Conservation (phyloP, 2,113 vertebrate genomes). For the Sphaerodactylus townsendi region DNA sequence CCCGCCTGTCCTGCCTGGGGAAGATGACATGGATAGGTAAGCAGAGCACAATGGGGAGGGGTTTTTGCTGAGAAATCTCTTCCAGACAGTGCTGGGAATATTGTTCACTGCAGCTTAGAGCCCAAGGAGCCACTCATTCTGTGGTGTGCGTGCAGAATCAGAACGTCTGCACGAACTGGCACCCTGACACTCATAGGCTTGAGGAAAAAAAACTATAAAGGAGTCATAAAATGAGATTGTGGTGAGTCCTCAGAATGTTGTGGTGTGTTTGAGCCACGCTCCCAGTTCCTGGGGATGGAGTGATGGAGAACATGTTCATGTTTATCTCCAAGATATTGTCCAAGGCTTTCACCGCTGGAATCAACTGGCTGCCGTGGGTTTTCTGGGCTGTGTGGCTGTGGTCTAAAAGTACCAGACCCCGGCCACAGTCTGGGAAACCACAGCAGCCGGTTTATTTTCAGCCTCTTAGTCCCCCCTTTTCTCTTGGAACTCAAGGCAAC, state of each 20-base stretch:
- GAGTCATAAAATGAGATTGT: neutral
- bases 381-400: too few species aligned
- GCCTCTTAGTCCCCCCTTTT: too few species aligned
- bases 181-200: neutral
- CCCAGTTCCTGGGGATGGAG: neutral
- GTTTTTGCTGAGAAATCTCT: neutral
- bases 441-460: too few species aligned
- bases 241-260: neutral
- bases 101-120: neutral
- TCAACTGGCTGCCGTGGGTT: too few species aligned
- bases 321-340: too few species aligned
- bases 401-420: too few species aligned
- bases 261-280: neutral
- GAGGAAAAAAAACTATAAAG: neutral
- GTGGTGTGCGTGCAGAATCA: neutral
- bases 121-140: neutral
- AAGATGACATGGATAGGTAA: conserved; percentile 93
- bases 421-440: too few species aligned
- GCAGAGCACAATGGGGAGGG: conserved; percentile 31
- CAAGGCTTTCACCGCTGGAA: too few species aligned
- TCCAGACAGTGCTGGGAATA: neutral
- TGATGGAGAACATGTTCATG: neutral
- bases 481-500: too few species aligned
- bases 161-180: neutral
- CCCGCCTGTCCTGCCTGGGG: conserved; percentile 90